Evolutionary conservation across 2,113 vertebrate species (phyloP), one percentile per base, ranked within the genome.

Genomic region (Macroglossus sobrinus): DNA sequence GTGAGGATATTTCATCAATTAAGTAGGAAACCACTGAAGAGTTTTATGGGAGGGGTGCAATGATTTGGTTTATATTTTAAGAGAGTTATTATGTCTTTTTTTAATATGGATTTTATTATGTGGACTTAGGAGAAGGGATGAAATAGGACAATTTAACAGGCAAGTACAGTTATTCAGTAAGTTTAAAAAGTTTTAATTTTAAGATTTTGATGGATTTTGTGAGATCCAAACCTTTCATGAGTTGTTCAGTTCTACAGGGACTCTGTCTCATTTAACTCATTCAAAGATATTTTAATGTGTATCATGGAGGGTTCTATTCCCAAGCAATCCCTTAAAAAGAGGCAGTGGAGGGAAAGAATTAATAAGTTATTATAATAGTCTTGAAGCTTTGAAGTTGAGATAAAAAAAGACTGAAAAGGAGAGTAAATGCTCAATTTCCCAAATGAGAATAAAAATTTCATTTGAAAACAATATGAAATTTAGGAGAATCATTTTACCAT

Each of bases 161-260:
- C 7, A 78, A 81, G 22, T 35, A 57, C 3, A 78, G 33, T 22
- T 18, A 33, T 80, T 64, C 26, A 55, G 69, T 45, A 90, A 84
- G 28, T 78, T 61, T 40, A 7, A 30, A 68, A 93, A 43, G 4
- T 9, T 68, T 88, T 91, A 55, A 63, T 84, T 91, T 84, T 79
- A 84, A 90, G 74, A 86, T 86, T 89, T 85, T 74, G 45, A 74
- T 89, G 22, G 45, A 43, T 87, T 94, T 84, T 93, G 7, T 47
- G 21, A 71, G 59, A 5, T 81, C 16, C 33, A 64, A 35, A 61
- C 16, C 16, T 72, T 79, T 66, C 14, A 59, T 38, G 84, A 91
- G 10, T 64, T 79, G 63, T 40, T 81, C 57, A 75, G 21, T 87
- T 90, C 74, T 45, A 61, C 5, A 61, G 63, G 90, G 53, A 64